Evolutionary conservation across 2,888 invertebrate species (phyloP).

Genomic region (Leuctra nigra): DNA sequence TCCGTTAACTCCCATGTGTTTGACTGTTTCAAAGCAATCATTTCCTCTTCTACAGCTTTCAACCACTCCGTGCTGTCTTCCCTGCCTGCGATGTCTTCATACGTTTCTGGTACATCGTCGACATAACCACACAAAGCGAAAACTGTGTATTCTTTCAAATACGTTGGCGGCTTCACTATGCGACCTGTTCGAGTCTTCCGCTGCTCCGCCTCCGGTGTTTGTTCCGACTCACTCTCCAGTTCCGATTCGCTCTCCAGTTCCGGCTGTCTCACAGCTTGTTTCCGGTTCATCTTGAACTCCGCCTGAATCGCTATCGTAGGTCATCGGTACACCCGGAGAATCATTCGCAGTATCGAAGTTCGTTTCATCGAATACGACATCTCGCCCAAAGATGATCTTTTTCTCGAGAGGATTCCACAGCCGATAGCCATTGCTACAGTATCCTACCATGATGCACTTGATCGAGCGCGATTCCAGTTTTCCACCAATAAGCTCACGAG

Average conservation of each 20-base stretch:
- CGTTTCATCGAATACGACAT: conserved; percentile 12
- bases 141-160: not conserved
- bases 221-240: too few relatives aligned
- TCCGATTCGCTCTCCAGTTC: too few relatives aligned
- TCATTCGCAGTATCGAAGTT: not conserved
- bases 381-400: not conserved
- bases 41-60: conserved; percentile 1
- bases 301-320: not conserved
- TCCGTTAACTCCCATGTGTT: conserved; percentile 7
- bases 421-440: not conserved
- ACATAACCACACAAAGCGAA: too few relatives aligned
- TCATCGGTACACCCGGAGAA: too few relatives aligned
- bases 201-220: not conserved
- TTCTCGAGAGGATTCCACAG: conserved; percentile 2
- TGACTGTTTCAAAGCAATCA: not conserved
- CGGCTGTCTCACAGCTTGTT: too few relatives aligned
- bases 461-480: not conserved
- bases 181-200: not conserved
- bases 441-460: not conserved
- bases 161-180: not conserved
- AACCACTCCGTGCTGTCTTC: not conserved
- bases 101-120: not conserved
- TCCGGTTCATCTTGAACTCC: too few relatives aligned
- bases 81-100: not conserved
- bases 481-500: not conserved